phyloP scores from a whole-genome alignment of 2,797 vertebrate species.

The Acipenser transmontanus region DNA sequence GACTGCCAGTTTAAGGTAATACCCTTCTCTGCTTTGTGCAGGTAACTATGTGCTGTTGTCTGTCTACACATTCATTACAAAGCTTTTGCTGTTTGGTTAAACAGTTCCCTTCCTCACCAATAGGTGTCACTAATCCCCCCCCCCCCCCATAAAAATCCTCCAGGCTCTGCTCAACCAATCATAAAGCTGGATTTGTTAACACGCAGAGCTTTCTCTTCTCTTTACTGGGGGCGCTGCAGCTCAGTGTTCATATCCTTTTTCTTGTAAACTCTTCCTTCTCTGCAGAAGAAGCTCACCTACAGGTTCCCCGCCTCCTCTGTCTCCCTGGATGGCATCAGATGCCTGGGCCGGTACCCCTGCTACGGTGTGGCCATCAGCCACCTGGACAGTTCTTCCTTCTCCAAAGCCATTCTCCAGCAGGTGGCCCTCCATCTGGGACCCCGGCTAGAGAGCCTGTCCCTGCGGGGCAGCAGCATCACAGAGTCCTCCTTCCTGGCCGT shows the following conservation, averaged over 20 bases:
- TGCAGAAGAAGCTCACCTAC: slow-evolving; percentile 52
- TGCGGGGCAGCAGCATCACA: slow-evolving; percentile 57
- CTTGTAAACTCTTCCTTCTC: slow-evolving; percentile 16
- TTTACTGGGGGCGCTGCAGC: neutral
- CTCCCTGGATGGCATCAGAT: slow-evolving; percentile 50
- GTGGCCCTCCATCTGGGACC: slow-evolving; percentile 53
- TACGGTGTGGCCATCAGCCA: slow-evolving; percentile 55
- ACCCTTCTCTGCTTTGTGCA: neutral
- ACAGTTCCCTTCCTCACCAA: too few species aligned
- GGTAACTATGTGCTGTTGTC: too few species aligned
- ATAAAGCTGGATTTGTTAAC: too few species aligned
- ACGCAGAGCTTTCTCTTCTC: too few species aligned
- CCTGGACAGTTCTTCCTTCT: slow-evolving; percentile 53
- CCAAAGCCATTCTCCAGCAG: slow-evolving; percentile 48
- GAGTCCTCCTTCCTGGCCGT: slow-evolving; percentile 59
- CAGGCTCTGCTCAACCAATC: too few species aligned
- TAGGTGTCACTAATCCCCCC: too few species aligned
- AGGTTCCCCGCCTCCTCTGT: slow-evolving; percentile 52
- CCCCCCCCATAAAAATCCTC: too few species aligned
- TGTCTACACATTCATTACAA: too few species aligned
- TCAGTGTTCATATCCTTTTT: slow-evolving; percentile 1
- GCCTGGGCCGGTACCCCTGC: slow-evolving; percentile 36
- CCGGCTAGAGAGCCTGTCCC: slow-evolving; percentile 51
- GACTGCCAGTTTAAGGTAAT: slow-evolving; percentile 67
- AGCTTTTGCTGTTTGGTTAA: too few species aligned